Percentiles rank a stretch among this genome's conserved stretches.
Conservation (phyloP, 2,797 vertebrate species). For the Stomatorhinus walkeri region DNA sequence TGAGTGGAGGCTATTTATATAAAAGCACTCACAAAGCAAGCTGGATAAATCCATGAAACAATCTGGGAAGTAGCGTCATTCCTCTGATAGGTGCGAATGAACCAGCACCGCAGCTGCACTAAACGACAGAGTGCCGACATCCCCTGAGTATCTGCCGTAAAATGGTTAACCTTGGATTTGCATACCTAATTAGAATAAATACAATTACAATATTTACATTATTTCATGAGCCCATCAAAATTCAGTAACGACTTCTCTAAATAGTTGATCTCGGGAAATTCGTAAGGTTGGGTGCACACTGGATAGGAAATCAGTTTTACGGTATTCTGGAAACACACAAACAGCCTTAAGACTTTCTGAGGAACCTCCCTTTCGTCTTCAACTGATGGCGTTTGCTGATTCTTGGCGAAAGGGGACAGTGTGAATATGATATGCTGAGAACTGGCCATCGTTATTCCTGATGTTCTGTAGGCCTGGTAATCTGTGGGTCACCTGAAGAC, state of each 20-base stretch:
- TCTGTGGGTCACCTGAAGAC: neutral
- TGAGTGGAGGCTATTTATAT: neutral
- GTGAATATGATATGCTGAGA: neutral
- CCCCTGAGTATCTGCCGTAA: neutral
- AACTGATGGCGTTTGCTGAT: neutral
- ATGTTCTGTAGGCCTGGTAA: neutral
- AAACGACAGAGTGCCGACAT: neutral
- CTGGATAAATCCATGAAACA: neutral
- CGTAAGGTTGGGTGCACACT: neutral
- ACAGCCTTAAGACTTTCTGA: neutral
- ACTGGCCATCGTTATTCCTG: neutral
- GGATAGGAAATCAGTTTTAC: neutral
- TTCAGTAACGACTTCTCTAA: neutral
- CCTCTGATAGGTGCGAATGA: neutral
- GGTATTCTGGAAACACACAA: neutral
- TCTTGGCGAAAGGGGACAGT: neutral
- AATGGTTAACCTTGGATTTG: neutral
- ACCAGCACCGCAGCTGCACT: neutral
- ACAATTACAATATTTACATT: neutral
- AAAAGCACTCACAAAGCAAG: conserved; percentile 1
- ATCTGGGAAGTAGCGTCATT: neutral
- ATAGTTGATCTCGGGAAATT: neutral
- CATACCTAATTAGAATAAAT: neutral
- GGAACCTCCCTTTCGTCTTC: neutral
- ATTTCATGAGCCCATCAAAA: neutral